phyloP scores from a whole-genome alignment of 1,140 invertebrate genomes.

The Agrypnia vestita region DNA sequence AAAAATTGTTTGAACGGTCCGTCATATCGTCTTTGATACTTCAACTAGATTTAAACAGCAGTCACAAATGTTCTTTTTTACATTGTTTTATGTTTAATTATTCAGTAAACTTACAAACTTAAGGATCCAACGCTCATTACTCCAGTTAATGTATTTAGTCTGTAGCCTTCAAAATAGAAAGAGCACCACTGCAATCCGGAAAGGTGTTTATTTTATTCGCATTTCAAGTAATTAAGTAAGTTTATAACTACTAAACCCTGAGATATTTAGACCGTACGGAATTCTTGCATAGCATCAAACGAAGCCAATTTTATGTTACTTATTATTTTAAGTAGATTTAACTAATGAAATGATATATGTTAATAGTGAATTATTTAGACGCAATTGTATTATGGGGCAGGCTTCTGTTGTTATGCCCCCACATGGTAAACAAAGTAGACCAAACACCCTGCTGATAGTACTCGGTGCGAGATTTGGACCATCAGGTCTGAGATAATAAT shows the following conservation, averaged over 20 bases:
- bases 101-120: too few relatives aligned
- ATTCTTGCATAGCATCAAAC: slow-evolving; percentile 9
- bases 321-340: slow-evolving; percentile 51
- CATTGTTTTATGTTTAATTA: too few relatives aligned
- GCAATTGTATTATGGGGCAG: slow-evolving; percentile 41
- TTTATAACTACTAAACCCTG: slow-evolving; percentile 6
- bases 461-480: too few relatives aligned
- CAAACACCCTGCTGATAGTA: too few relatives aligned
- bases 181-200: slow-evolving; percentile 6
- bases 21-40: too few relatives aligned
- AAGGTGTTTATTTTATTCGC: slow-evolving; percentile 18
- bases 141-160: slow-evolving; percentile 12
- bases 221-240: slow-evolving; percentile 17
- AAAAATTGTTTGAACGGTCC: too few relatives aligned
- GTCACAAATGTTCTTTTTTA: too few relatives aligned
- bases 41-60: too few relatives aligned
- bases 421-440: too few relatives aligned
- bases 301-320: slow-evolving; percentile 43
- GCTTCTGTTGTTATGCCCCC: slow-evolving; percentile 13
- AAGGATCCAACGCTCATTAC: too few relatives aligned
- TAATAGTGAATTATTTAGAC: slow-evolving; percentile 54
- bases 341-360: slow-evolving; percentile 43
- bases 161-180: slow-evolving; percentile 1
- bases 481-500: too few relatives aligned
- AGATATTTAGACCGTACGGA: not conserved